Evolutionary conservation across 2,888 invertebrate genomes (phyloP).

Genomic region (Fragum fragum): DNA sequence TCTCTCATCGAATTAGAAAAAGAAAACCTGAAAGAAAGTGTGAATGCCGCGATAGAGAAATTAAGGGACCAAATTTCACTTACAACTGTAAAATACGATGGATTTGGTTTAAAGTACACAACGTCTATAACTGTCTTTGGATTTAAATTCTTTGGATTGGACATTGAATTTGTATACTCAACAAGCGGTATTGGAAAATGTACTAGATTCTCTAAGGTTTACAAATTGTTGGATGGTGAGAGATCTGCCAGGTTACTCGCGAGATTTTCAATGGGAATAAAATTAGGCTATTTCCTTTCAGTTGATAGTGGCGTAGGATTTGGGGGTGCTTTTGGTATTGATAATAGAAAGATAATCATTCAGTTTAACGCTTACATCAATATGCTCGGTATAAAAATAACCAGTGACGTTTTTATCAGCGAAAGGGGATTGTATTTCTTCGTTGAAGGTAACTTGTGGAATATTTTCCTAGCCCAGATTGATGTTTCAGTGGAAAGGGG

Average conservation of each 20-base stretch:
- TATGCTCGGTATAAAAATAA: conserved; percentile 37
- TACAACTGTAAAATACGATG: conserved; percentile 3
- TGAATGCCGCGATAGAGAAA: neutral
- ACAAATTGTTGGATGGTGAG: conserved; percentile 45
- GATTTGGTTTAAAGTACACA: conserved; percentile 50
- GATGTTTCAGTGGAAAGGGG: conserved; percentile 43
- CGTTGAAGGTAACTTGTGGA: conserved; percentile 60
- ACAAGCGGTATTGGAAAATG: conserved; percentile 37
- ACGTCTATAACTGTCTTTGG: conserved; percentile 24
- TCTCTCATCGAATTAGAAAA: conserved; percentile 17
- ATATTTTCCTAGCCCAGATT: conserved; percentile 47
- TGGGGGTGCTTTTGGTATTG: conserved; percentile 38
- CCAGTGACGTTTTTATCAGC: conserved; percentile 42
- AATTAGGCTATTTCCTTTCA: conserved; percentile 34
- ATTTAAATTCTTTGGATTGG: conserved; percentile 33
- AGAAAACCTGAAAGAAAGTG: neutral
- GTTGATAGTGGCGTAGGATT: conserved; percentile 22
- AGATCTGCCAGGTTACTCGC: conserved; percentile 44
- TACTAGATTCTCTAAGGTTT: conserved; percentile 43
- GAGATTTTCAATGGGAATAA: neutral
- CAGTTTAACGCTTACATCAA: conserved; percentile 26
- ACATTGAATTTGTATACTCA: conserved; percentile 60
- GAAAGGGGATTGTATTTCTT: conserved; percentile 25
- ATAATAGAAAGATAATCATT: conserved; percentile 12
- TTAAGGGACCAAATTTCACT: neutral